These are phyloP conservation scores for Cynodonichthys magdalenae DNA, from an alignment of 2,797 vertebrate species.

Conservation along the genomic window DNA sequence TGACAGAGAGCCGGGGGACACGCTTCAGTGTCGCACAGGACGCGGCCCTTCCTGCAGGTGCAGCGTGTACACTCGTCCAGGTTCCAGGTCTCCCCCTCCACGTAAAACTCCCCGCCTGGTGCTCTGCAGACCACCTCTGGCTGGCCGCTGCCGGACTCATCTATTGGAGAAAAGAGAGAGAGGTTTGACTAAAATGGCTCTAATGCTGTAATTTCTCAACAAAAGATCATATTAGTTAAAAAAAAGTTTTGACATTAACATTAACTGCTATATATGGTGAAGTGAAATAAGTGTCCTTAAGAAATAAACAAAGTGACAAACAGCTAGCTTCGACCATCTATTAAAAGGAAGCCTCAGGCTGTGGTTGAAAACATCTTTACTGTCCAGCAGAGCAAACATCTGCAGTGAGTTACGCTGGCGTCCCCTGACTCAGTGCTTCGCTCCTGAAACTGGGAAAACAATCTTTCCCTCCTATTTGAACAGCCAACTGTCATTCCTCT, in stretches of 20 bases:
- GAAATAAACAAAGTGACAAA: conserved; percentile 8
- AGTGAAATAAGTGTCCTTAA: neutral
- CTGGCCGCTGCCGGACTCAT: conserved; percentile 85
- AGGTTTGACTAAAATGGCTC: too few relatives aligned
- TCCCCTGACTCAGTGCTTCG: conserved; percentile 47
- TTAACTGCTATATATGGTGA: neutral
- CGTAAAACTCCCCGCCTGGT: conserved; percentile 82
- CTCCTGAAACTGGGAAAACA: conserved; percentile 64
- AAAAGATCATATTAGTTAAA: too few relatives aligned
- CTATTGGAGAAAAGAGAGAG: conserved; percentile 53
- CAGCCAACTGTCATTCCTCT: conserved; percentile 63
- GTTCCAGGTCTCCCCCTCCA: conserved; percentile 87
- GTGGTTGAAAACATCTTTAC: conserved; percentile 44
- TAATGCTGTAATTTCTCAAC: too few relatives aligned
- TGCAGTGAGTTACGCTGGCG: conserved; percentile 63
- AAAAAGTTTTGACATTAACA: neutral
- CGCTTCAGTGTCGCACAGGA: conserved; percentile 84
- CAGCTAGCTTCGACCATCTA: conserved; percentile 10
- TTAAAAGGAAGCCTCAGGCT: conserved; percentile 31
- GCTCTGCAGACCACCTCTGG: conserved; percentile 83
- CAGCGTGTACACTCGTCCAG: conserved; percentile 84
- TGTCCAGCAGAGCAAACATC: conserved; percentile 58
- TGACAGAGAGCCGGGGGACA: conserved; percentile 85
- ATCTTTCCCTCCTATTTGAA: conserved; percentile 71
- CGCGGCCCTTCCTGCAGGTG: conserved; percentile 83